phyloP scores from a whole-genome alignment of 1,140 invertebrate species.

The Luehdorfia chinensis region DNA sequence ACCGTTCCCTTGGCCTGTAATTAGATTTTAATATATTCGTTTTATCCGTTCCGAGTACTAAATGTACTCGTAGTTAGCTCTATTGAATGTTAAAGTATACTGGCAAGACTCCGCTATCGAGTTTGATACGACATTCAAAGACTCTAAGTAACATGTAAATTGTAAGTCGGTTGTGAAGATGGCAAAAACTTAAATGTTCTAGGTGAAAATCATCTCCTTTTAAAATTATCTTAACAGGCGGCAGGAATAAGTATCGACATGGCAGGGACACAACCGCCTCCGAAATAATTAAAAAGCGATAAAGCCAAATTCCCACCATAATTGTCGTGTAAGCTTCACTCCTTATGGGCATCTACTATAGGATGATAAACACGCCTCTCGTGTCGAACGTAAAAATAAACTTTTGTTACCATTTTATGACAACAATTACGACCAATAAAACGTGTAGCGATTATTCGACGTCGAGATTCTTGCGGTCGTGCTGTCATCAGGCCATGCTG shows the following conservation, averaged over 20 bases:
- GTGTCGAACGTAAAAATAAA: slow-evolving; percentile 70
- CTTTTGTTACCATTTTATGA: slow-evolving; percentile 75
- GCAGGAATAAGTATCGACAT: too few species aligned
- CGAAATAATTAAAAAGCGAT: slow-evolving; percentile 66
- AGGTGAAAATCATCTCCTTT: too few species aligned
- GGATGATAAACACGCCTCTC: slow-evolving; percentile 68
- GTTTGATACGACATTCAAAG: too few species aligned
- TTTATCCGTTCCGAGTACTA: slow-evolving; percentile 40
- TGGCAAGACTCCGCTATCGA: too few species aligned
- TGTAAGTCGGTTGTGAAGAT: too few species aligned
- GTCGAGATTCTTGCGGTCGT: slow-evolving; percentile 65
- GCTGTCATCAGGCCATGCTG: slow-evolving; percentile 53
- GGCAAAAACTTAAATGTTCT: too few species aligned
- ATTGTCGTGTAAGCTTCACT: slow-evolving; percentile 52
- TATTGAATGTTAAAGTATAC: slow-evolving; percentile 35
- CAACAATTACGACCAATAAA: slow-evolving; percentile 76
- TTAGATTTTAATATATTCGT: slow-evolving; percentile 63
- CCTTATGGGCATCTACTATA: slow-evolving; percentile 46
- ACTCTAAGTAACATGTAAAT: too few species aligned
- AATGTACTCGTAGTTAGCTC: slow-evolving; percentile 20
- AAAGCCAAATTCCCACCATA: slow-evolving; percentile 60
- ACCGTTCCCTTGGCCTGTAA: slow-evolving; percentile 44
- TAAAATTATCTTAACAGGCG: too few species aligned
- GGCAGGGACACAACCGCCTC: too few species aligned
- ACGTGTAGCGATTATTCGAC: slow-evolving; percentile 67